These are phyloP conservation scores for Drosophila anomelani DNA, from an alignment of 2,888 invertebrate species.

Conservation along the genomic window DNA sequence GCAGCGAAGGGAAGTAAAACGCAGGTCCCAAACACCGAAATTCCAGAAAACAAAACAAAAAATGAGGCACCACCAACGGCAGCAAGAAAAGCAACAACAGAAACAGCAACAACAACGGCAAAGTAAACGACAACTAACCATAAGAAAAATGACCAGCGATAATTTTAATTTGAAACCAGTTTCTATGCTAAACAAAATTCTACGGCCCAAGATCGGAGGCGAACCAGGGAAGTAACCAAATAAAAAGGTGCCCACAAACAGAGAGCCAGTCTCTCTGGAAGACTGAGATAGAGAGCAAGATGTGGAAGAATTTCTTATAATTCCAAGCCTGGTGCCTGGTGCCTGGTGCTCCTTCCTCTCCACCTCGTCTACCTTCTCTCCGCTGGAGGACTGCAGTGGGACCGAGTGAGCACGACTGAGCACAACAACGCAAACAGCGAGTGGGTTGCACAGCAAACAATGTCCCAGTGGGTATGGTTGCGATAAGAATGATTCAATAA, in stretches of 20 bases:
- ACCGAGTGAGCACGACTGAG: slow-evolving; percentile 47
- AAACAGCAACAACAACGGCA: slow-evolving; percentile 33
- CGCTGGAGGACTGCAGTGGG: slow-evolving; percentile 31
- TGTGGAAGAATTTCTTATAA: slow-evolving; percentile 62
- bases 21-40: slow-evolving; percentile 66
- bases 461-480: not conserved
- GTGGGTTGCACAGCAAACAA: slow-evolving; percentile 27
- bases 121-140: slow-evolving; percentile 79
- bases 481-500: not conserved
- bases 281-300: not conserved
- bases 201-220: slow-evolving; percentile 55
- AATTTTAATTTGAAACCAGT: slow-evolving; percentile 84
- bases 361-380: not conserved
- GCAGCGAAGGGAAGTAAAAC: slow-evolving; percentile 58
- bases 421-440: slow-evolving; percentile 27
- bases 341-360: slow-evolving; percentile 12
- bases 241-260: slow-evolving; percentile 63
- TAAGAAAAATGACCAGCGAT: slow-evolving; percentile 83
- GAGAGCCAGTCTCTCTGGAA: slow-evolving; percentile 11
- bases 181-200: slow-evolving; percentile 80
- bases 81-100: slow-evolving; percentile 13
- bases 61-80: slow-evolving; percentile 42
- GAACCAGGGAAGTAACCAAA: slow-evolving; percentile 48
- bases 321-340: slow-evolving; percentile 8
- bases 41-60: slow-evolving; percentile 38